Base-by-base conservation (phyloP, 2,113 vertebrate genomes). In the Ictalurus furcatus region DNA sequence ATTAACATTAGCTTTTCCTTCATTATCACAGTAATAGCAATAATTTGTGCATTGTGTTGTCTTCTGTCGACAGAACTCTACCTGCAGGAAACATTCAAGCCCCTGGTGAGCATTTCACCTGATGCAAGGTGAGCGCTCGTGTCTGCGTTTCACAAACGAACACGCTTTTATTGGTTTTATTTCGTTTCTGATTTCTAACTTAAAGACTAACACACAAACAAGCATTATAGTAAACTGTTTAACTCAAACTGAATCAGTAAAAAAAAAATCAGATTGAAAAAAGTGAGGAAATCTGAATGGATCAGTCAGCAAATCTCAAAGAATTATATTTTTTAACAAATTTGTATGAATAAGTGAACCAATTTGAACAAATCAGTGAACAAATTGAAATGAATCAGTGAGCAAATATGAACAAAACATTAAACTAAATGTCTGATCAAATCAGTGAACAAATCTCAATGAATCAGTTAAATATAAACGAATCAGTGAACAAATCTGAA, bases 51-150 rank as follows among this genome's bases (percentile, higher is more conserved):
- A 2, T 14, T 25, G 34, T 80, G 54, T 40, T 71, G 73, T 78
- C 17, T 37, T 37, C 52, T 1, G 58, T 88, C 59, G 82, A n/a
- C 95, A 99, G 98, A 99, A 93, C 97, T 99, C 92, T 99, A 99
- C 95, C 96, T 99, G 94, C 98, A 98, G 96, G 98, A 98, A 94
- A 99, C 98, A 0, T 99, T 99, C 95, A 99, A 99, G 95, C 98
- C 98, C 93, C 97, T 99, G 93, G 98, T 99, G 95, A 99, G 97
- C 95, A 99, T 99, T 94, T 98, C 98, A 91, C 98, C 98, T 85
- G 96, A 98, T 93, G 98, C 98, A 94, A 99, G 98, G 98, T 99
- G 95, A 90, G 92, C n/a, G 37, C 56, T 91, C 69, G 34, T 59
- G 0, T 79, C 30, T 44, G 54, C 3, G 17, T 40, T 40, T 74